phyloP scores from a whole-genome alignment of 2,113 vertebrate species.

The Heliornis fulica region DNA sequence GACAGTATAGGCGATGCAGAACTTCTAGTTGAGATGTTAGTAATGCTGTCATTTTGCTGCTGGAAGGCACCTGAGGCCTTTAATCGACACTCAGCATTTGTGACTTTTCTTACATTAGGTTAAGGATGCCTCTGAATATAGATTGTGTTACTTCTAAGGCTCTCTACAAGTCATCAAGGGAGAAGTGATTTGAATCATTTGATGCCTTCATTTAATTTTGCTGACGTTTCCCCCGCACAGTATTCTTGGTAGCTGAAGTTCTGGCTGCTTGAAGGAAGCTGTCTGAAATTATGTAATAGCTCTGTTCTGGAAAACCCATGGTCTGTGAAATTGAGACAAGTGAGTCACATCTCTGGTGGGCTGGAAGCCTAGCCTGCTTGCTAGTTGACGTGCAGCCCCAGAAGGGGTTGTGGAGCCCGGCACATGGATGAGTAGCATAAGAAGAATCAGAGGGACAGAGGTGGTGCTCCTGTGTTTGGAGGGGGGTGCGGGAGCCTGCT shows the following conservation, averaged over 20 bases:
- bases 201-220: background rate
- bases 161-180: background rate
- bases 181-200: background rate
- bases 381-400: background rate
- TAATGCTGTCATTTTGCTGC: background rate
- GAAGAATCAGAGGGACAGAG: background rate
- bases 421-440: background rate
- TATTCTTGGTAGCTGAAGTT: background rate
- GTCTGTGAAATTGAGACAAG: background rate
- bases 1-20: background rate
- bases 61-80: background rate
- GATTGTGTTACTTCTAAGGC: background rate
- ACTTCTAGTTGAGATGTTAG: background rate
- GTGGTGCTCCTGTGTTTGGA: fast-evolving
- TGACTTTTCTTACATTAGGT: background rate
- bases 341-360: background rate
- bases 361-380: background rate
- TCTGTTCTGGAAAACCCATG: background rate
- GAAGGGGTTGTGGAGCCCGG: background rate
- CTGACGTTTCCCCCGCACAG: fast-evolving
- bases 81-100: background rate
- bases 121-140: background rate
- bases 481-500: background rate
- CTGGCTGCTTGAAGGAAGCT: background rate
- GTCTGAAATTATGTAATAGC: background rate